These are phyloP conservation scores for Eupithecia exiguata DNA, from an alignment of 2,888 invertebrate genomes.

Conservation along the genomic window DNA sequence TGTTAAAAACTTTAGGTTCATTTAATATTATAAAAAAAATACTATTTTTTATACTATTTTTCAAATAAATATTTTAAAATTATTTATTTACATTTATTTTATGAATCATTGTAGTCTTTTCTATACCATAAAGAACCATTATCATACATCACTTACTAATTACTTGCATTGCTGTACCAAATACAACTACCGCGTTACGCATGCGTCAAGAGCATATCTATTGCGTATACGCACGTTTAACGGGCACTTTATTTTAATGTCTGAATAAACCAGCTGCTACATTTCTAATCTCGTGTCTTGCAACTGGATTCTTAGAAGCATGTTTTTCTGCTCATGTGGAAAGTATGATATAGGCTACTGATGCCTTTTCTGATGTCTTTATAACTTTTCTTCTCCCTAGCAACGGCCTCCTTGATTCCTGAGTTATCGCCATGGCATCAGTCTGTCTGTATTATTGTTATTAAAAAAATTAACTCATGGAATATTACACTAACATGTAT, in stretches of 20 bases:
- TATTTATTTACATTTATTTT: too few relatives aligned
- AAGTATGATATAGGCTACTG: neutral
- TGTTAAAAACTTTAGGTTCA: too few relatives aligned
- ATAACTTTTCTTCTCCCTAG: neutral
- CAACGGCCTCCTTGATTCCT: neutral
- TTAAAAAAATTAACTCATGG: too few relatives aligned
- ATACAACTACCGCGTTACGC: constrained; percentile 1
- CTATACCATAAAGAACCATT: neutral
- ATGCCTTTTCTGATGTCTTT: neutral
- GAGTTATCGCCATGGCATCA: too few relatives aligned
- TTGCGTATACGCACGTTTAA: constrained; percentile 24
- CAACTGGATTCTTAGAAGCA: neutral
- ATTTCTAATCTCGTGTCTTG: constrained; percentile 21
- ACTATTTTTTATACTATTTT: too few relatives aligned
- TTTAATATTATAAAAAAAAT: too few relatives aligned
- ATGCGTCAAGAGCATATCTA: constrained; percentile 6
- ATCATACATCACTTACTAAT: neutral
- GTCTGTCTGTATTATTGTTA: too few relatives aligned
- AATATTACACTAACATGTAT: too few relatives aligned
- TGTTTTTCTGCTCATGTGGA: neutral
- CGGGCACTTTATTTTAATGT: constrained; percentile 21
- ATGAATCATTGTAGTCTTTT: too few relatives aligned
- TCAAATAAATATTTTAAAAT: too few relatives aligned
- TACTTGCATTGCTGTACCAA: neutral
- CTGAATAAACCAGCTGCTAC: constrained; percentile 3